Evolutionary conservation across 2,888 invertebrate species (phyloP), one percentile per base, ranked within the genome.

Genomic region (Drosophila meridionalis): DNA sequence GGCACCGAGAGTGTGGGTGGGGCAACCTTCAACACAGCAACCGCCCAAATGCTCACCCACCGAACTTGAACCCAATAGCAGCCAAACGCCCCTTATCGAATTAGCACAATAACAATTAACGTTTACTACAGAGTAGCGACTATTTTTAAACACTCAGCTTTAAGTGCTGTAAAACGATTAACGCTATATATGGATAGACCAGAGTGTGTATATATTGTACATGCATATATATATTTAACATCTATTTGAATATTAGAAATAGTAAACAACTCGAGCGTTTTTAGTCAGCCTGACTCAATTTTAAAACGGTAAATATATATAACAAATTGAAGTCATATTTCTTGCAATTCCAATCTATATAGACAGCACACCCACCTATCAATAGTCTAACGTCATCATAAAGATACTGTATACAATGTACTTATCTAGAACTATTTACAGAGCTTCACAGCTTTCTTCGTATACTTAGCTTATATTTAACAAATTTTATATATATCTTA

Each of bases 81-180:
- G 36, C 30, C 50, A 6, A 45, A 63, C 69, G 62, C 67, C 77
- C 57, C 79, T 79, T 78, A 75, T 79, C 79, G 70, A 75, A 79
- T 79, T 74, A 75, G 75, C 62, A 56, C 69, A 74, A 69, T 69
- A 77, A 77, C 53, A 78, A 76, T 67, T 71, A 52, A 72, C 60
- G 48, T 64, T 47, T 59, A 58, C 68, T 38, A 58, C 38, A 53
- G 58, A 75, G 61, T 61, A 42, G 62, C 30, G 73, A 66, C 79
- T 79, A 77, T 77, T 74, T 79, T 75, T 75, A 79, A 74, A 69
- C 69, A 65, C 59, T 73, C 50, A 61, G 47, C 48, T 63, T 68
- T 47, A 60, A 76, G 62, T 67, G 76, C 64, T 68, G 63, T 38
- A 52, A 60, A 61, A 63, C 74, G 57, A 38, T 70, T 45, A 69